A percentile compares a stretch with the other conserved stretches of the same genome.
Evolutionary conservation across 1,140 invertebrate species (phyloP).

Genomic region (Oedothorax gibbosus): DNA sequence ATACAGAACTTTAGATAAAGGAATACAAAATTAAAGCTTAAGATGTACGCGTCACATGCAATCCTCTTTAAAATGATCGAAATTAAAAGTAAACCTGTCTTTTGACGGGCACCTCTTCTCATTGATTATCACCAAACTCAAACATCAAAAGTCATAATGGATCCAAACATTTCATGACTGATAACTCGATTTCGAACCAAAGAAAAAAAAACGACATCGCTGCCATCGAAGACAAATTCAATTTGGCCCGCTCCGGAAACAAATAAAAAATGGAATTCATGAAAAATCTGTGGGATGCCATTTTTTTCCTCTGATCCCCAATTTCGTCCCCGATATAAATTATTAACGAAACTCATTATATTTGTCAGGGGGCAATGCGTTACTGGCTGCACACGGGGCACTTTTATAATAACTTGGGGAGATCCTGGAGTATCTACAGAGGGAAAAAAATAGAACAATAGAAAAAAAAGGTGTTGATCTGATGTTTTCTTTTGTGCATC

Average conservation of each 20-base stretch:
- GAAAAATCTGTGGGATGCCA: constrained; percentile 33
- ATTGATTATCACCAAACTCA: neutral
- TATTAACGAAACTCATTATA: constrained; percentile 59
- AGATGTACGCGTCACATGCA: too few species aligned
- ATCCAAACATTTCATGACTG: constrained; percentile 12
- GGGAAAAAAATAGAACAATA: neutral
- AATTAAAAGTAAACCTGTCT: too few species aligned
- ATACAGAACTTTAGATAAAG: too few species aligned
- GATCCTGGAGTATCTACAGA: neutral
- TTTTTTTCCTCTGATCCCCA: constrained; percentile 14
- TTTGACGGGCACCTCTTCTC: neutral
- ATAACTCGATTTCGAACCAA: constrained; percentile 26
- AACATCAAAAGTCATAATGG: constrained; percentile 20
- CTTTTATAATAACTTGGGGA: constrained; percentile 43
- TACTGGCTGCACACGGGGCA: constrained; percentile 41
- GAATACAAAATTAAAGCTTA: too few species aligned
- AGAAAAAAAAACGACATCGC: neutral
- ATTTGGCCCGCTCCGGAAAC: constrained; percentile 11
- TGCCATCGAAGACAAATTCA: constrained; percentile 36
- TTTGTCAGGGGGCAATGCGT: constrained; percentile 55
- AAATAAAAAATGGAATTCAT: neutral
- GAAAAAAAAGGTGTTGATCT: constrained; percentile 38
- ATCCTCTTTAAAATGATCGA: too few species aligned
- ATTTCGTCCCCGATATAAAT: constrained; percentile 54
- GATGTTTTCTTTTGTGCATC: constrained; percentile 17